These are phyloP conservation scores for Sylvia borin DNA, from an alignment of 2,797 vertebrate genomes.

Conservation along the genomic window DNA sequence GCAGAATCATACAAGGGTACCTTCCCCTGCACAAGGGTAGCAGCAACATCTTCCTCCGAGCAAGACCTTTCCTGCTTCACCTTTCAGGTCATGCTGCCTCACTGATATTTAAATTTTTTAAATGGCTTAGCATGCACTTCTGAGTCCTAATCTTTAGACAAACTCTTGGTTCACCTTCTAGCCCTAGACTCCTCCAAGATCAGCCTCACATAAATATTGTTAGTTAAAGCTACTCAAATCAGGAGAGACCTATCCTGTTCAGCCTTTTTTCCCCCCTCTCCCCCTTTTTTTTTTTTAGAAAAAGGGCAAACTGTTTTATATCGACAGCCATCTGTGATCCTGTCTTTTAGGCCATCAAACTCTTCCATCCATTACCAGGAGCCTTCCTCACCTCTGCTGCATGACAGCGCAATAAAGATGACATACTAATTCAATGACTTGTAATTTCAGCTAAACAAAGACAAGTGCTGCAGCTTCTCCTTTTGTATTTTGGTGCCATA, in stretches of 20 bases:
- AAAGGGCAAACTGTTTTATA: slow-evolving; percentile 76
- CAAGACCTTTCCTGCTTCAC: slow-evolving; percentile 66
- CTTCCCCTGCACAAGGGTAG: slow-evolving; percentile 23
- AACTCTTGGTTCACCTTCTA: slow-evolving; percentile 59
- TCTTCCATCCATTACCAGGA: slow-evolving; percentile 81
- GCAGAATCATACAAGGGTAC: slow-evolving; percentile 59
- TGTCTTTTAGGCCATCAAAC: slow-evolving; percentile 83
- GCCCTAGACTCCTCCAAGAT: slow-evolving; percentile 52
- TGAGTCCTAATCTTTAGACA: slow-evolving; percentile 53
- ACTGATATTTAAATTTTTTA: slow-evolving; percentile 68
- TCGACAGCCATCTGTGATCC: slow-evolving; percentile 83
- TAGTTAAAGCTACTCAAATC: slow-evolving; percentile 57
- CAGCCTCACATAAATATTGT: slow-evolving; percentile 57
- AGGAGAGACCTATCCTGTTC: slow-evolving; percentile 49
- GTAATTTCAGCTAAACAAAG: slow-evolving; percentile 86
- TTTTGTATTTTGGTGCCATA: slow-evolving; percentile 82
- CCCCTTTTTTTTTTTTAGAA: neutral
- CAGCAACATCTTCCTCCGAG: neutral
- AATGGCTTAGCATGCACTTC: slow-evolving; percentile 66
- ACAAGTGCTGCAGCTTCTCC: slow-evolving; percentile 78
- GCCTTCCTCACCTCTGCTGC: slow-evolving; percentile 79
- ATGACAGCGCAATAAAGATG: slow-evolving; percentile 87
- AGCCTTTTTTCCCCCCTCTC: neutral
- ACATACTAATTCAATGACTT: slow-evolving; percentile 89
- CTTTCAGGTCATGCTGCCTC: slow-evolving; percentile 49